Evolutionary conservation across 2,888 invertebrate species (phyloP), one percentile per base, ranked within the genome.

Genomic region (Plebejus argus): DNA sequence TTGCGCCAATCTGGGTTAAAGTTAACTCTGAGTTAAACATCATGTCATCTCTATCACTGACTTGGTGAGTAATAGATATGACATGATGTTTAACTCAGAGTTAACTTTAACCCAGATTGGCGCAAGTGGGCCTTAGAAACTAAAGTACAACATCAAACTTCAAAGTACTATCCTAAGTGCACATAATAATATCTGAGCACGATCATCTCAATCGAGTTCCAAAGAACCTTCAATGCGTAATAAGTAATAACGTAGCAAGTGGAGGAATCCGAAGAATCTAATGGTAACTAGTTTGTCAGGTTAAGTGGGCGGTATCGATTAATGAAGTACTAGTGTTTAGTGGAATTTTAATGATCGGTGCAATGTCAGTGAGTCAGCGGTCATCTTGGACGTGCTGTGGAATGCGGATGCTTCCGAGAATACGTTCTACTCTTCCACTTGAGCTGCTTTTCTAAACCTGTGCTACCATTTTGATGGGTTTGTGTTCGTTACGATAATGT

Each of bases 401-500:
- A 92, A 93, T 93, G 92, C 90, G 91, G 91, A 92, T 88, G 88
- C 85, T 88, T 88, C 89, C 87, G 84, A 87, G 89, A 89, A 88
- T 87, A 83, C 81, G 82, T 85, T 83, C 81, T 81, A 80, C 83
- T 82, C 80, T 81, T 83, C 82, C 81, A 82, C 80, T 79, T 78
- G 80, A 81, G 81, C 80, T 80, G 81, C 78, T 81, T 79, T 70
- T 58, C 45, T 15, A 18, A 45, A 53, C 18, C 18, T n/a, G 76
- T 28, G 15, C 66, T 49, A 15, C 49, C 49, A 15, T 49, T 49
- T 49, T 49, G 49, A 49, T 49, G 49, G 49, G 49, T 49, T 15
- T 49, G 49, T 49, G 49, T 49, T 49, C 49, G 15, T 15, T 49
- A 15, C 49, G 49, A 49, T 49, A 49, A 15, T 49, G 49, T 49